Evolutionary conservation across 2,113 vertebrate species (phyloP).

Genomic region (Colossoma macropomum): DNA sequence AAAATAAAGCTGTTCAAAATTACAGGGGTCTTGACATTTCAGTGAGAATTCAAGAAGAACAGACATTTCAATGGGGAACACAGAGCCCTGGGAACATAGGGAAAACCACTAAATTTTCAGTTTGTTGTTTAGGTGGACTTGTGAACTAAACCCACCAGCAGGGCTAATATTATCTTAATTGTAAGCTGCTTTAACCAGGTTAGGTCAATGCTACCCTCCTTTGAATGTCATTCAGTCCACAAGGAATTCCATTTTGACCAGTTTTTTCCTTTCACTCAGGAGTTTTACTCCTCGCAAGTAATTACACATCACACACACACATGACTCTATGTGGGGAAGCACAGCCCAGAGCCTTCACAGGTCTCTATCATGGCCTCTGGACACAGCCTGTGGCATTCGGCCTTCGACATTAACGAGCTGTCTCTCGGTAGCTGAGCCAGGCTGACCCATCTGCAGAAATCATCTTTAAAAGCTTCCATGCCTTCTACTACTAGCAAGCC

Average conservation of each 20-base stretch:
- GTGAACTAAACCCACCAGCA: no score
- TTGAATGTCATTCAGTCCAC: background rate
- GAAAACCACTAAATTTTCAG: no score
- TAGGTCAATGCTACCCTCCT: background rate
- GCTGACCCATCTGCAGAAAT: constrained; percentile 42
- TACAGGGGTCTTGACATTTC: no score
- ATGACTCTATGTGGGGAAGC: constrained; percentile 4
- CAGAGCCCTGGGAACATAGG: no score
- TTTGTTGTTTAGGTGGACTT: no score
- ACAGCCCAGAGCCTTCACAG: constrained; percentile 17
- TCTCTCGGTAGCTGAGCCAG: constrained; percentile 30
- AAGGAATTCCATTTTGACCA: background rate
- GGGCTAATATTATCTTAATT: no score
- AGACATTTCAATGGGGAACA: no score
- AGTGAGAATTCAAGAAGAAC: no score
- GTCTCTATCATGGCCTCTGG: background rate
- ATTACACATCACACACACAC: constrained; percentile 32
- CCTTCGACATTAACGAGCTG: constrained; percentile 34
- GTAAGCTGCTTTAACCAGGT: no score
- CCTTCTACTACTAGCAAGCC: constrained; percentile 45
- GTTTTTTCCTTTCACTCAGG: background rate
- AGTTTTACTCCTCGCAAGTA: background rate
- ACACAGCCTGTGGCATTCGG: constrained; percentile 38
- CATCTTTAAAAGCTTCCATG: constrained; percentile 51
- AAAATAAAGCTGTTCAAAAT: no score